These are phyloP conservation scores for Equus przewalskii DNA, from an alignment of 2,113 vertebrate species.

Conservation along the genomic window DNA sequence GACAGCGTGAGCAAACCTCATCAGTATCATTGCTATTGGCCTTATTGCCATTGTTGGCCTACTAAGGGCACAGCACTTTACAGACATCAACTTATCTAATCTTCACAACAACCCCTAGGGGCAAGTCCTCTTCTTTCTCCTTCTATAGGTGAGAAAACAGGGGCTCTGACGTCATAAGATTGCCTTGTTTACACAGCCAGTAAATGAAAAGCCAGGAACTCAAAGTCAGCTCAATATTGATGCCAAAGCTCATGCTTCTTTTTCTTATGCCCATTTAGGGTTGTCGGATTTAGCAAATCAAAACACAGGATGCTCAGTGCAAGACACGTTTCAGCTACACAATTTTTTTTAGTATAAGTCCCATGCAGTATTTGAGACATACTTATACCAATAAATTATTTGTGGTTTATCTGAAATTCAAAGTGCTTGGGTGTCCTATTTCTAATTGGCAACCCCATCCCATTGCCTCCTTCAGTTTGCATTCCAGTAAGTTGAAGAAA, in stretches of 20 bases:
- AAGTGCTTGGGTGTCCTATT: neutral
- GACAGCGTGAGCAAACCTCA: neutral
- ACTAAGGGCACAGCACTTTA: neutral
- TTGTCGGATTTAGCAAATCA: constrained; percentile 19
- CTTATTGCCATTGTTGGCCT: neutral
- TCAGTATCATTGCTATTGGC: neutral
- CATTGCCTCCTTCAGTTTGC: neutral
- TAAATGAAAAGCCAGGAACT: neutral
- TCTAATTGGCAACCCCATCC: neutral
- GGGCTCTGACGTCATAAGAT: neutral
- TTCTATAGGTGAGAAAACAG: neutral
- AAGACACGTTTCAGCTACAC: neutral
- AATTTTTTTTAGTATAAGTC: neutral
- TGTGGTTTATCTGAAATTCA: neutral
- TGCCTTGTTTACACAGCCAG: neutral
- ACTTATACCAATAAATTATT: neutral
- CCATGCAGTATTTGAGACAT: neutral
- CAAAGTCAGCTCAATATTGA: neutral
- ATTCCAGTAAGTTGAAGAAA: neutral
- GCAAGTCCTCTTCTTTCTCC: neutral
- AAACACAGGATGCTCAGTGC: neutral
- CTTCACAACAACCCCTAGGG: neutral
- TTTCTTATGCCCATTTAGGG: neutral
- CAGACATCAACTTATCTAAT: neutral
- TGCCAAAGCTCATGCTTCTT: neutral